Conservation (phyloP, 1,140 invertebrate genomes). For the Latrodectus geometricus region DNA sequence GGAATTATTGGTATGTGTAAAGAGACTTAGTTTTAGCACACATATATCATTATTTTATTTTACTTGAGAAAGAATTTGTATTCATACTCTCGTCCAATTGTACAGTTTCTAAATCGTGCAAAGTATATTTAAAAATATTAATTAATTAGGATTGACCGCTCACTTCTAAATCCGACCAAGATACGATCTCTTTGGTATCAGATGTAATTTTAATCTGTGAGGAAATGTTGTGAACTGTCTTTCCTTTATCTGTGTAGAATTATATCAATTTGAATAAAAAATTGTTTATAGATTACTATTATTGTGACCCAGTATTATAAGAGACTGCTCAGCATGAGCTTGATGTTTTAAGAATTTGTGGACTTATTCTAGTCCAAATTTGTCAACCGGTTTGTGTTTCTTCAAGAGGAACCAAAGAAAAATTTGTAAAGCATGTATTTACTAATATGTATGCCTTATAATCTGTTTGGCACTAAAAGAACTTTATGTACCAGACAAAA, state of each 20-base stretch:
- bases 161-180: slow-evolving; percentile 59
- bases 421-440: slow-evolving; percentile 61
- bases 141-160: slow-evolving; percentile 56
- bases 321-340: slow-evolving; percentile 61
- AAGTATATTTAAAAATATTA: slow-evolving; percentile 52
- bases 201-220: slow-evolving; percentile 56
- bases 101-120: slow-evolving; percentile 63
- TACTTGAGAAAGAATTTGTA: slow-evolving; percentile 59
- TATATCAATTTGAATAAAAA: slow-evolving; percentile 51
- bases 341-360: slow-evolving; percentile 50
- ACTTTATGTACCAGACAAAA: slow-evolving; percentile 58
- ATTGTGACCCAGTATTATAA: slow-evolving; percentile 62
- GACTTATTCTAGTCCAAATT: slow-evolving; percentile 49
- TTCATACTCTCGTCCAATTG: slow-evolving; percentile 61
- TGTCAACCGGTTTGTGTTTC: slow-evolving; percentile 54
- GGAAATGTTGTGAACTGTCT: slow-evolving; percentile 59
- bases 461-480: slow-evolving; percentile 56
- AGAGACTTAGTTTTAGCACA: slow-evolving; percentile 61
- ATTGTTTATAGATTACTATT: slow-evolving; percentile 52
- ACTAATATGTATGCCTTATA: slow-evolving; percentile 60
- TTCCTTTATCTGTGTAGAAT: slow-evolving; percentile 53
- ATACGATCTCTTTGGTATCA: slow-evolving; percentile 50
- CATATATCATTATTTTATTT: slow-evolving; percentile 60
- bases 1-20: slow-evolving; percentile 57
- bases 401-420: slow-evolving; percentile 48